phyloP scores from a whole-genome alignment of 2,888 invertebrate species.

The Nomada lathburiana region DNA sequence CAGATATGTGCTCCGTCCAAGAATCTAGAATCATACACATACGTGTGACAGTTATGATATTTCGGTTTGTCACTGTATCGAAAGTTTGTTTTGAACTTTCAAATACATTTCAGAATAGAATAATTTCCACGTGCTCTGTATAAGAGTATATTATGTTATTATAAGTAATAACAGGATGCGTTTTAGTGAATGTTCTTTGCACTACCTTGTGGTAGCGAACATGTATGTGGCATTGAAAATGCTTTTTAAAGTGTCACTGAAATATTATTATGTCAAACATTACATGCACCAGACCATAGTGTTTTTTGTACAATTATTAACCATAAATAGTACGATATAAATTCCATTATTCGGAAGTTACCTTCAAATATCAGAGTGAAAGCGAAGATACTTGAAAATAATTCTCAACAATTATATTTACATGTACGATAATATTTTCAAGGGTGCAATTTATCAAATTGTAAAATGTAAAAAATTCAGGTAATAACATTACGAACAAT shows the following conservation, averaged over 20 bases:
- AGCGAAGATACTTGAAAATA: constrained; percentile 41
- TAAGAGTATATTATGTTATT: no score
- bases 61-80: no score
- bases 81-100: no score
- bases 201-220: no score
- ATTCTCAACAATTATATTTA: constrained; percentile 44
- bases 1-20: no score
- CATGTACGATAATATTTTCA: constrained; percentile 25
- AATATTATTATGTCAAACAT: constrained; percentile 6
- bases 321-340: constrained; percentile 16
- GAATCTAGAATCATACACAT: no score
- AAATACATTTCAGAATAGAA: no score
- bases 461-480: constrained; percentile 40
- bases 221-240: background rate
- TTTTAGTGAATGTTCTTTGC: no score
- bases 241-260: background rate
- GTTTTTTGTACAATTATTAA: constrained; percentile 8
- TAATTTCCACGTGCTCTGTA: no score
- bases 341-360: constrained; percentile 35
- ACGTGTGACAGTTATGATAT: no score
- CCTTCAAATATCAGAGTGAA: constrained; percentile 38
- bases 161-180: no score
- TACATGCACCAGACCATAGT: constrained; percentile 21
- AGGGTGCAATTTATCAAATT: background rate
- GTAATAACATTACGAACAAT: constrained; percentile 15